These are phyloP conservation scores for Cotesia congregata DNA, from an alignment of 2,888 invertebrate genomes.

Conservation along the genomic window DNA sequence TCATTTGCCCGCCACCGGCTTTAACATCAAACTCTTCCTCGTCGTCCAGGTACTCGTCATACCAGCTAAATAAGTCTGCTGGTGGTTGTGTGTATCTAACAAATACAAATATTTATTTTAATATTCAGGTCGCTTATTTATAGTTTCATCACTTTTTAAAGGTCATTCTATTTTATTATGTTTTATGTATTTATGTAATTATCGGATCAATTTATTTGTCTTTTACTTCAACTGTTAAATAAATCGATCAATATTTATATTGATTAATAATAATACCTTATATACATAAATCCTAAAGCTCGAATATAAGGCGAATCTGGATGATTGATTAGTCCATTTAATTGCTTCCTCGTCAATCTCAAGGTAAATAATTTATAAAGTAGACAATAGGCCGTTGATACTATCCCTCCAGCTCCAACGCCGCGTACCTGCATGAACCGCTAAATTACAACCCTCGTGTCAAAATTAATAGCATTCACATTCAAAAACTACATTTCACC, in stretches of 20 bases:
- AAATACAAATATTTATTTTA: slow-evolving; percentile 53
- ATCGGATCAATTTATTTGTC: too few relatives aligned
- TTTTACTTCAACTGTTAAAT: too few relatives aligned
- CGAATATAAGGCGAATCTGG: slow-evolving; percentile 97
- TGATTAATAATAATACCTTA: slow-evolving; percentile 73
- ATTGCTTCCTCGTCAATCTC: slow-evolving; percentile 96
- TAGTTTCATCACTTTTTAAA: background rate
- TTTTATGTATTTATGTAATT: too few relatives aligned
- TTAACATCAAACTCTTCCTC: slow-evolving; percentile 98
- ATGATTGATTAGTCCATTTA: slow-evolving; percentile 95
- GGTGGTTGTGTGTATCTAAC: slow-evolving; percentile 96
- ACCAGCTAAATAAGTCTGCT: slow-evolving; percentile 96
- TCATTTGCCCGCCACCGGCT: slow-evolving; percentile 95
- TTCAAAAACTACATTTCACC: slow-evolving; percentile 54
- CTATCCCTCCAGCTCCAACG: slow-evolving; percentile 99
- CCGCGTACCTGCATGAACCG: slow-evolving; percentile 84
- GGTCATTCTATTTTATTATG: background rate
- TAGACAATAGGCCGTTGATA: slow-evolving; percentile 99
- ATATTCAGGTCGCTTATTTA: background rate
- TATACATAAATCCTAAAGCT: slow-evolving; percentile 89
- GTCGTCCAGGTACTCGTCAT: slow-evolving; percentile 94
- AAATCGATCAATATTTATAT: slow-evolving; percentile 55
- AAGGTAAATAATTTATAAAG: slow-evolving; percentile 98
- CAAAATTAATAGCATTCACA: slow-evolving; percentile 52
- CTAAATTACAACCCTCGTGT: slow-evolving; percentile 59